Conservation (phyloP, 1,140 invertebrate species). For the Magallana ariakensis region DNA sequence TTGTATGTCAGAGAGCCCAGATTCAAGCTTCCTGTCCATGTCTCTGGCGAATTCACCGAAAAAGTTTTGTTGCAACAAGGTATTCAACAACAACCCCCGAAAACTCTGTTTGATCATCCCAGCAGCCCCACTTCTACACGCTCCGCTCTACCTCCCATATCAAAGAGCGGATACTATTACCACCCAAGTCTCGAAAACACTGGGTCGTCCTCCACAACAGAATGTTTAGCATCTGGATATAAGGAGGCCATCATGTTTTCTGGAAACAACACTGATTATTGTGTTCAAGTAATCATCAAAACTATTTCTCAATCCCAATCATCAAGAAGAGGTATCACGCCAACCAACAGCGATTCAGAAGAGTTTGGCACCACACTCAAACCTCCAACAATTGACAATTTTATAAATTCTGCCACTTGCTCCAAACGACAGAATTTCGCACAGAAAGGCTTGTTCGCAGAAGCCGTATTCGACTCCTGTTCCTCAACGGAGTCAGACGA, state of each 20-base stretch:
- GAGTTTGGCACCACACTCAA: not conserved
- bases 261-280: conserved; percentile 8
- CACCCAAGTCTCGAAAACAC: not conserved
- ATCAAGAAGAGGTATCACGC: not conserved
- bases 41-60: conserved; percentile 10
- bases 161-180: conserved; percentile 12
- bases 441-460: not conserved
- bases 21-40: not conserved
- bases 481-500: conserved; percentile 18
- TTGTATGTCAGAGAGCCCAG: not conserved
- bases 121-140: not conserved
- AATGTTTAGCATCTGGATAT: not conserved
- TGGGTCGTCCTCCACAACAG: not conserved
- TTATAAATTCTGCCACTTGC: not conserved
- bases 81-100: not conserved
- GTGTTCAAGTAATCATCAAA: not conserved
- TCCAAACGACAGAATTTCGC: not conserved
- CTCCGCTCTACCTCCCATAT: not conserved
- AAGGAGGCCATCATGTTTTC: not conserved
- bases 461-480: not conserved
- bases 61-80: not conserved
- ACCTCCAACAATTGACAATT: conserved; percentile 10
- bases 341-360: not conserved
- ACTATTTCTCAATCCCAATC: not conserved
- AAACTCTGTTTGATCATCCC: not conserved